Percentiles rank a stretch among this genome's conserved stretches.
Conservation (phyloP, 2,888 invertebrate species). For the Chorisops tibialis region DNA sequence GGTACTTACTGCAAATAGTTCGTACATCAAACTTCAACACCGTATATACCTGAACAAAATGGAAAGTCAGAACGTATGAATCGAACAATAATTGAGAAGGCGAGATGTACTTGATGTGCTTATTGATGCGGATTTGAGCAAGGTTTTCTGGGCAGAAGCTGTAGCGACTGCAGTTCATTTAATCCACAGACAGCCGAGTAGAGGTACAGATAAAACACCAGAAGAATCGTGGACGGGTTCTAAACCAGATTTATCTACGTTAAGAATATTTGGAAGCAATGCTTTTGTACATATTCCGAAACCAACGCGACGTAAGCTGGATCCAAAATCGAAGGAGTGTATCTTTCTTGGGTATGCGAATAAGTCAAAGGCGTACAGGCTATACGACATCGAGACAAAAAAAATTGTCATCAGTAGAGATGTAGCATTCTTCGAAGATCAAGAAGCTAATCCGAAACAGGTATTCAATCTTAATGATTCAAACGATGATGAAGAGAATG, state of each 20-base stretch:
- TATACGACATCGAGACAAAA: neutral
- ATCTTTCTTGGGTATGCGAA: neutral
- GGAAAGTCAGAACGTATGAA: neutral
- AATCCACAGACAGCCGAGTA: slow-evolving; percentile 20
- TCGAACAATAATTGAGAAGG: slow-evolving; percentile 31
- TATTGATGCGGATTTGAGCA: slow-evolving; percentile 35
- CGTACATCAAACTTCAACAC: neutral
- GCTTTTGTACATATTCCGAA: slow-evolving; percentile 44
- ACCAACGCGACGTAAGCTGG: slow-evolving; percentile 40
- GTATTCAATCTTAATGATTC: too few relatives aligned
- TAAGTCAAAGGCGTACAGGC: neutral
- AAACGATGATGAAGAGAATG: too few relatives aligned
- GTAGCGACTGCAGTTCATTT: slow-evolving; percentile 27
- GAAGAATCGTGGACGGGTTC: slow-evolving; percentile 43
- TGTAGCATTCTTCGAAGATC: too few relatives aligned
- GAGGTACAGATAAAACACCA: slow-evolving; percentile 38
- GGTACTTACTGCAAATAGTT: too few relatives aligned
- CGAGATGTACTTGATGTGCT: slow-evolving; percentile 39
- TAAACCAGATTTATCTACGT: slow-evolving; percentile 40
- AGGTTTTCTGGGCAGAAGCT: slow-evolving; percentile 43
- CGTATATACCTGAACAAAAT: neutral
- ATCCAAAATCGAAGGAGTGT: slow-evolving; percentile 36
- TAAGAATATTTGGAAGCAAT: slow-evolving; percentile 45
- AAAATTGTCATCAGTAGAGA: neutral
- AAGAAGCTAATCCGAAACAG: too few relatives aligned